Base-by-base conservation (phyloP, 2,797 vertebrate species). In the Enteromius paludinosus region DNA sequence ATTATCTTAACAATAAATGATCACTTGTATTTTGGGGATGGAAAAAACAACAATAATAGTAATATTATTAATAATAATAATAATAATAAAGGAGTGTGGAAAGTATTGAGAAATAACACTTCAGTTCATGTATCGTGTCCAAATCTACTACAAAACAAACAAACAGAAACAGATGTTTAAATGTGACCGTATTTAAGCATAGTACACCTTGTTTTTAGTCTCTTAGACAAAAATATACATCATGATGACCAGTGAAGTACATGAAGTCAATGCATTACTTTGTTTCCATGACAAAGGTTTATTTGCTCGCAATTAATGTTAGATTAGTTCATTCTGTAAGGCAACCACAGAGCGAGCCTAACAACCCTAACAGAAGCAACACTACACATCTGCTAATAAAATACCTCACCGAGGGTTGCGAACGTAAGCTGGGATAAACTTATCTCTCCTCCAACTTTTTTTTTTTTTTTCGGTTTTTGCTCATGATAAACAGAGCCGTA, bases 401-500 rank as follows among this genome's bases (percentile, higher is more conserved):
- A 49, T 78, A 35, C 76, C 47, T 35, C 20, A 38, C 20, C 23
- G 45, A 68, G 78, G 56, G 78, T 43, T 54, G 8, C 8, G 23
- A 70, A 5, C 38, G 30, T 56, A 54, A 14, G 47, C 30, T 71
- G 62, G 25, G 62, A 81, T 76, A 35, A 86, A 87, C 72, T 83
- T 76, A 83, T 86, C 85, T 84, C 70, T 87, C 84, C 84, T 72
- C 83, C 83, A 90, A 92, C 76, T 73, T 77, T 87, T 82, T 89
- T 84, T 88, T 38, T 73, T 77, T 87, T 82, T 88, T 84, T 88
- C 18, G 25, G 82, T 81, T 88, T 79, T 38, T 41, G 74, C 83
- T 83, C 79, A 89, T 92, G 92, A 94, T 94, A 94, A 94, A 95
- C 92, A 93, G 90, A 87, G 83, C 86, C 90, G 92, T 93, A 93